Evolutionary conservation across 2,797 vertebrate genomes (phyloP).

Genomic region (Pelochelys cantorii): DNA sequence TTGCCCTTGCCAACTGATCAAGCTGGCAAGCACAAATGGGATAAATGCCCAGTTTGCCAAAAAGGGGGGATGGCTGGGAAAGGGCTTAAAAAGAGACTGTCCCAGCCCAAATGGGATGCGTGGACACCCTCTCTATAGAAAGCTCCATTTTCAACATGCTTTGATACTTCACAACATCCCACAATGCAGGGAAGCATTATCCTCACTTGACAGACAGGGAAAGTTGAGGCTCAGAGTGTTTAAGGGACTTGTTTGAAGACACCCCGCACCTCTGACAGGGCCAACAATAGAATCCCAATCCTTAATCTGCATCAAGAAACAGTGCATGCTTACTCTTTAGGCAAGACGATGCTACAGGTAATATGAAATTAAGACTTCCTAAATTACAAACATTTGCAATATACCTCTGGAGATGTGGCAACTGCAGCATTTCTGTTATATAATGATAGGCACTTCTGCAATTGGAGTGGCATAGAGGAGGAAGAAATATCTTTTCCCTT

Average conservation of each 20-base stretch:
- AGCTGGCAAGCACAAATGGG: too few relatives aligned
- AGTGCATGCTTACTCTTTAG: not conserved
- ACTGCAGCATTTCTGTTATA: not conserved
- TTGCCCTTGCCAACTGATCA: too few relatives aligned
- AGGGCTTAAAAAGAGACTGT: too few relatives aligned
- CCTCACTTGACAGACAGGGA: not conserved
- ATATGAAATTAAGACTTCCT: not conserved
- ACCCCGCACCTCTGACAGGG: not conserved
- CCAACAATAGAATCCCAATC: not conserved
- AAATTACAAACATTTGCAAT: not conserved
- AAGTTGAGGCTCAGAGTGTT: not conserved
- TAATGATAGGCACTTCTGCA: not conserved
- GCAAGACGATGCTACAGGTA: not conserved
- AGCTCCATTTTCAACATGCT: not conserved
- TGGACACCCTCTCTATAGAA: too few relatives aligned
- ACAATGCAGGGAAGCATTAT: not conserved
- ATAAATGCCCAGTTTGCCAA: too few relatives aligned
- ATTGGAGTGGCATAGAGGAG: not conserved
- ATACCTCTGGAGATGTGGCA: not conserved
- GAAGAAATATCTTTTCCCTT: not conserved
- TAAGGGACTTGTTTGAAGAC: not conserved
- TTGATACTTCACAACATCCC: not conserved
- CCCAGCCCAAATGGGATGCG: too few relatives aligned
- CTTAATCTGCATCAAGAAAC: not conserved
- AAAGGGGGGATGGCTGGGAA: too few relatives aligned